Base-by-base conservation (phyloP, 2,888 invertebrate genomes). In the Leptopilina myrica region DNA sequence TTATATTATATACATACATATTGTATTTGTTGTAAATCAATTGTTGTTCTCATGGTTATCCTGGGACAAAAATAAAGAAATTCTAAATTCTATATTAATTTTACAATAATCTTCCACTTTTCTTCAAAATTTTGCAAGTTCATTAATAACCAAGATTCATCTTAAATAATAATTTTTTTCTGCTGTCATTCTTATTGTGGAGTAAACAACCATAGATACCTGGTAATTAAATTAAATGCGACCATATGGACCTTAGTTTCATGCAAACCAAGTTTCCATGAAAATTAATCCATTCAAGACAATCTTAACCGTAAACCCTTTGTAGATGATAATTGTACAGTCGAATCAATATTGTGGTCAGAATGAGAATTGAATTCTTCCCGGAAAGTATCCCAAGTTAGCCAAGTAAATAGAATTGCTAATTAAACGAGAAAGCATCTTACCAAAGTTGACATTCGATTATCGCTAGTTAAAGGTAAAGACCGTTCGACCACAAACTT, bases 241-340 rank as follows among this genome's bases (percentile, higher is more conserved):
- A 69, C 49, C 33, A n/a, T n/a, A n/a, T n/a, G n/a, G n/a, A n/a
- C n/a, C n/a, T n/a, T n/a, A n/a, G n/a, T n/a, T n/a, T n/a, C n/a
- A n/a, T n/a, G n/a, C n/a, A 33, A 20, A 12, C 26, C 12, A 69
- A 49, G 49, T 69, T 69, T 53, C 49, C 20, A 33, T 69, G 69
- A 69, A 53, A 49, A 69, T 53, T 26, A 69, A 69, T 14, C 69
- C 14, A 69, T 53, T 56, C 53, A 69, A 33, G 53, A 66, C 43
- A 15, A 40, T 2, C 49, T 9, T 14, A 65, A 66, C 43, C 8
- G 33, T n/a, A 26, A n/a, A 69, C 7, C 69, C 69, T 56, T 69
- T 69, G 69, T 69, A 69, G 49, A 69, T 33, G 69, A 69, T 69
- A 53, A 69, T 69, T 69, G 69, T 49, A 53, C 53, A n/a, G 49